Evolutionary conservation across 1,140 invertebrate species (phyloP).

Genomic region (Solenopsis invicta): DNA sequence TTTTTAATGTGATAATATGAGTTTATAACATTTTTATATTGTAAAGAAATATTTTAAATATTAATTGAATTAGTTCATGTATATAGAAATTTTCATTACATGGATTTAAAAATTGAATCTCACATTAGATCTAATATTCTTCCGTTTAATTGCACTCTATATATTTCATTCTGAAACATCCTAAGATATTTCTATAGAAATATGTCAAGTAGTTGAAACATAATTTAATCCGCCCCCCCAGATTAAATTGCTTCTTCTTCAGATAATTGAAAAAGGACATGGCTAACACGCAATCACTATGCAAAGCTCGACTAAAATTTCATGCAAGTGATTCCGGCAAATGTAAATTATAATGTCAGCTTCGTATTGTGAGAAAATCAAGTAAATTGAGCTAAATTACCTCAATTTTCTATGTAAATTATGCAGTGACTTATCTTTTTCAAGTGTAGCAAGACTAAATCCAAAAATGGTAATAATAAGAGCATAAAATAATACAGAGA

Average conservation of each 20-base stretch:
- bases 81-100: not conserved
- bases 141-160: not conserved
- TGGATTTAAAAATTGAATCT: not conserved
- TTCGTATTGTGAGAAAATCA: not conserved
- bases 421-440: not conserved
- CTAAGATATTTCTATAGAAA: not conserved
- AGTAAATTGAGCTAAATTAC: not conserved
- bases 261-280: constrained; percentile 59
- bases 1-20: constrained; percentile 8
- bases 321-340: constrained; percentile 6
- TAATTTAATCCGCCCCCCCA: not conserved
- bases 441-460: not conserved
- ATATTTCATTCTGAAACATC: not conserved
- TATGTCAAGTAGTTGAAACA: not conserved
- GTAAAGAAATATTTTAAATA: not conserved
- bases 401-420: not conserved
- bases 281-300: constrained; percentile 29
- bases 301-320: constrained; percentile 44
- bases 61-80: not conserved
- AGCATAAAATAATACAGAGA: too few relatives aligned
- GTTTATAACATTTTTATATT: not conserved
- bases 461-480: too few relatives aligned
- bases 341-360: not conserved
- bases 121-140: not conserved
- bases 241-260: not conserved